phyloP scores from a whole-genome alignment of 2,888 invertebrate genomes.

The Sacculina carcini region DNA sequence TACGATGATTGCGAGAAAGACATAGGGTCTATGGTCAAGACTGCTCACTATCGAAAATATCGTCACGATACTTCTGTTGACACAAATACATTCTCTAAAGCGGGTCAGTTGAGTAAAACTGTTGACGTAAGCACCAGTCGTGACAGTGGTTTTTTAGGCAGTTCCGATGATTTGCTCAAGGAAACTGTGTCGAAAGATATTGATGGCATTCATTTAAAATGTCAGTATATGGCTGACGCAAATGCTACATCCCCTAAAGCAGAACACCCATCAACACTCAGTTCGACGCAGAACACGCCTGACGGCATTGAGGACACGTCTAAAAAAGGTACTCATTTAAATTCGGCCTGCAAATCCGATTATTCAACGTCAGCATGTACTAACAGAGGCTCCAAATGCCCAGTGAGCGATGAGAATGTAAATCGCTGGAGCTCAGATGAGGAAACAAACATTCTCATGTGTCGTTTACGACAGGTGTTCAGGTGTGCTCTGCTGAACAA shows the following conservation, averaged over 20 bases:
- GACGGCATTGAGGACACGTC: conserved; percentile 3
- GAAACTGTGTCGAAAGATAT: conserved; percentile 22
- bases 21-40: too few relatives aligned
- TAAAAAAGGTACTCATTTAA: too few relatives aligned
- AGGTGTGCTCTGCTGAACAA: conserved; percentile 55
- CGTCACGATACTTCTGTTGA: neutral
- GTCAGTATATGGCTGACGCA: too few relatives aligned
- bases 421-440: conserved; percentile 85
- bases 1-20: neutral
- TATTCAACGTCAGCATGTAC: too few relatives aligned
- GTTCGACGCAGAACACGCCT: neutral
- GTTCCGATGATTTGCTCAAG: conserved; percentile 51
- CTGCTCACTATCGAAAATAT: neutral
- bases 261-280: conserved; percentile 1
- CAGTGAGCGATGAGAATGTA: too few relatives aligned
- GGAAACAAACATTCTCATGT: conserved; percentile 83
- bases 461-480: conserved; percentile 73
- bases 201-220: too few relatives aligned
- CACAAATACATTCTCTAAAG: neutral
- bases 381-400: too few relatives aligned
- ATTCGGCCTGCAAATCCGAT: too few relatives aligned
- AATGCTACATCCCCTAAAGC: too few relatives aligned
- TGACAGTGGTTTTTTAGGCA: conserved; percentile 67
- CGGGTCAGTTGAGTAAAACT: neutral
- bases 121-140: conserved; percentile 34